Evolutionary conservation across 2,113 vertebrate genomes (phyloP), one percentile per base, ranked within the genome.

Genomic region (Empidonax alnorum): DNA sequence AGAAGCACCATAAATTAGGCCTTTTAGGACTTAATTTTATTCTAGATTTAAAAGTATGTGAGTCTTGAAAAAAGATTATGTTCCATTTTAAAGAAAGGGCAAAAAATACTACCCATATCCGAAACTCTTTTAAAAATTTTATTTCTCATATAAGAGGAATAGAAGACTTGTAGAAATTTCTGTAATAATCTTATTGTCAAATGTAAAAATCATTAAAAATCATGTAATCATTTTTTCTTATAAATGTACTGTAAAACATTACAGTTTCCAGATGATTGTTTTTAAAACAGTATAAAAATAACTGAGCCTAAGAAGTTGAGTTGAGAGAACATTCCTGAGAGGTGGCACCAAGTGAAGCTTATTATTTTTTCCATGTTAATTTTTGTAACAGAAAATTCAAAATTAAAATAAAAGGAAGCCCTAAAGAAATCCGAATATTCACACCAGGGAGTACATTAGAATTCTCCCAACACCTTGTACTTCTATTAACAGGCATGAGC

Each of bases 211-310:
- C 9, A 12, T 53, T 12, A 55, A 63, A 55, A 35, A 58, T 27
- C 1, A 14, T 14, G 1, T 72, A 7, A 42, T n/a, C 2, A 15
- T 0, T 78, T 23, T 75, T 81, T 56, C 7, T 6, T n/a, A 4
- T 18, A 56, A 65, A 73, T 61, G 0, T 39, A 20, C 35, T 66
- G 23, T 31, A 50, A 93, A 71, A 1, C 28, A 35, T 31, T 79
- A 4, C 11, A 52, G 11, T 69, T 91, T 73, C 35, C 12, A 30
- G 16, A 44, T 33, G 3, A 14, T 65, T 77, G 9, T 50, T 72
- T 68, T 75, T 42, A 35, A 66, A 49, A 75, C 8, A 15, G 0
- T 63, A 30, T 79, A 30, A 67, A 90, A 94, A 27, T 56, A 73
- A 13, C 4, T 6, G 3, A 72, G 20, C 9, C 7, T 73, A 3